Evolutionary conservation across 2,797 vertebrate genomes (phyloP).

Genomic region (Labroides dimidiatus): DNA sequence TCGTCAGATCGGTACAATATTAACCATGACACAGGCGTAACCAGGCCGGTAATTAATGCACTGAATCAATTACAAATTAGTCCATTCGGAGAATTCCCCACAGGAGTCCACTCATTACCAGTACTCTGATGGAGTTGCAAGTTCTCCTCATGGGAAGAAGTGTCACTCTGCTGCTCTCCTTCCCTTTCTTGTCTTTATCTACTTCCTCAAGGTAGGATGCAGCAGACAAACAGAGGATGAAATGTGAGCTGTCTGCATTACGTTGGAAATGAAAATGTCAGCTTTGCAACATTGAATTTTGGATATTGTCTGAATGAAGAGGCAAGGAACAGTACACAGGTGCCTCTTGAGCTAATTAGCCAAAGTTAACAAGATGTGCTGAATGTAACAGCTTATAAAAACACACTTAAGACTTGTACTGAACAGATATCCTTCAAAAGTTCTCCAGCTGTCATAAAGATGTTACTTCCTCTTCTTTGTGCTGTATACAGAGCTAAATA

Average conservation of each 20-base stretch:
- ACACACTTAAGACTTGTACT: not conserved
- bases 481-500: not conserved
- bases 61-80: constrained; percentile 89
- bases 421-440: not conserved
- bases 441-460: not conserved
- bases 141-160: constrained; percentile 65
- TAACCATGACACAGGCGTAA: constrained; percentile 87
- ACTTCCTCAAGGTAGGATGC: constrained; percentile 53
- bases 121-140: constrained; percentile 77
- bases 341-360: too few species aligned
- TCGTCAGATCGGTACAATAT: constrained; percentile 84
- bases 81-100: constrained; percentile 85
- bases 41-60: constrained; percentile 86
- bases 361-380: constrained; percentile 8
- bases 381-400: not conserved
- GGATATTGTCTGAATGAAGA: constrained; percentile 20
- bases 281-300: constrained; percentile 18
- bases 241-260: constrained; percentile 43
- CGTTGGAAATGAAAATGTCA: constrained; percentile 42
- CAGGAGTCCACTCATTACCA: constrained; percentile 83
- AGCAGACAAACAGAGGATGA: constrained; percentile 58
- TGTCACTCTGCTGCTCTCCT: constrained; percentile 63
- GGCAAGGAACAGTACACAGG: not conserved
- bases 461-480: not conserved
- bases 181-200: constrained; percentile 65